Conservation (phyloP, 2,888 invertebrate species). For the Lysandra bellargus region DNA sequence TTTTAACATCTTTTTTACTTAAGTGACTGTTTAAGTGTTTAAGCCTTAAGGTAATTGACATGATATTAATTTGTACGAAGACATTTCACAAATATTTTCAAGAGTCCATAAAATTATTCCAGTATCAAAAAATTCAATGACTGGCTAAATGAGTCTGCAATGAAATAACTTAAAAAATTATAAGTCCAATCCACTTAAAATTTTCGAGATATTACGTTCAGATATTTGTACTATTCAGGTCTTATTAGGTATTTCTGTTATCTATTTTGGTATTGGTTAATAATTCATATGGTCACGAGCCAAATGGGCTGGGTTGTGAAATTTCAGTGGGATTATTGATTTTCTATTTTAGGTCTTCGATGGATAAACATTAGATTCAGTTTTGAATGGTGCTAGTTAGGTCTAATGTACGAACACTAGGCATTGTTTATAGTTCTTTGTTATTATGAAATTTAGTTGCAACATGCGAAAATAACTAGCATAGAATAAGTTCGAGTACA, state of each 20-base stretch:
- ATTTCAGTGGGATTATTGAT: not conserved
- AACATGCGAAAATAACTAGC: slow-evolving; percentile 41
- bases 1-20: not conserved
- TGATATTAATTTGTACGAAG: not conserved
- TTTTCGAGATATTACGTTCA: not conserved
- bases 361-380: not conserved
- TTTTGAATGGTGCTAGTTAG: not conserved
- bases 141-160: not conserved
- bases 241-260: slow-evolving; percentile 8
- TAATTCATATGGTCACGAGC: slow-evolving; percentile 26
- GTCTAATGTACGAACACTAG: slow-evolving; percentile 57
- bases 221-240: slow-evolving; percentile 6
- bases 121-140: not conserved
- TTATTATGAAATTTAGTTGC: slow-evolving; percentile 52
- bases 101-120: not conserved
- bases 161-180: not conserved
- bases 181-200: not conserved
- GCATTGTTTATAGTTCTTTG: slow-evolving; percentile 54
- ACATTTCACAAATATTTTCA: not conserved
- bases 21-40: not conserved
- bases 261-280: slow-evolving; percentile 10
- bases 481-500: not conserved
- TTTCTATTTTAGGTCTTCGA: not conserved
- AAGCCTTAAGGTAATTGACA: not conserved
- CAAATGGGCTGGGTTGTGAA: slow-evolving; percentile 12